A percentile compares a stretch with the other conserved stretches of the same genome.
These are phyloP conservation scores for Aspidiotus rigidus DNA, from an alignment of 2,888 invertebrate species.

Conservation along the genomic window DNA sequence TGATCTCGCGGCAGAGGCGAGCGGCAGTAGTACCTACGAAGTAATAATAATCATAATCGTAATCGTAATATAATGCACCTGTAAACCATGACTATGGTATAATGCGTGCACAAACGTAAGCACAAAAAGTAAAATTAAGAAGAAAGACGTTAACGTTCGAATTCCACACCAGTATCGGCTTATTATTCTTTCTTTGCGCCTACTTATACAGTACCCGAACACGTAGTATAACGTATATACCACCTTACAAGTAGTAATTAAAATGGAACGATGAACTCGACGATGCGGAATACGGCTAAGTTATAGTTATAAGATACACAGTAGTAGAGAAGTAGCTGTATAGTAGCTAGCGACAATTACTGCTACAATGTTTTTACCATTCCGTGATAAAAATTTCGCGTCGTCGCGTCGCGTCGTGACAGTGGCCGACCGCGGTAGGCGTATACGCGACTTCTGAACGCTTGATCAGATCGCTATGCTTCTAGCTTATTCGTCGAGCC, in stretches of 20 bases:
- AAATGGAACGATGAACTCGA: constrained; percentile 33
- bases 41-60: constrained; percentile 30
- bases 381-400: no score
- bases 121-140: constrained; percentile 30
- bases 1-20: constrained; percentile 15
- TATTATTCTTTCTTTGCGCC: constrained; percentile 23
- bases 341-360: no score
- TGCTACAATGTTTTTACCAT: no score
- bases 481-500: no score
- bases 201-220: constrained; percentile 14
- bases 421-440: no score
- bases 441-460: no score
- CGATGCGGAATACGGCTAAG: constrained; percentile 23
- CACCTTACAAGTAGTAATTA: constrained; percentile 32
- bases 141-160: constrained; percentile 29
- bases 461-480: no score
- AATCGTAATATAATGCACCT: constrained; percentile 34
- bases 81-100: constrained; percentile 32
- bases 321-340: no score
- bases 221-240: constrained; percentile 13
- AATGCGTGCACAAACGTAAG: constrained; percentile 33
- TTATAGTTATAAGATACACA: background rate
- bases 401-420: no score
- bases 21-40: constrained; percentile 3
- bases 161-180: constrained; percentile 33